Percentiles rank a stretch among this genome's conserved stretches.
Evolutionary conservation across 2,888 invertebrate genomes (phyloP).

Genomic region (Drosophila emarginata): DNA sequence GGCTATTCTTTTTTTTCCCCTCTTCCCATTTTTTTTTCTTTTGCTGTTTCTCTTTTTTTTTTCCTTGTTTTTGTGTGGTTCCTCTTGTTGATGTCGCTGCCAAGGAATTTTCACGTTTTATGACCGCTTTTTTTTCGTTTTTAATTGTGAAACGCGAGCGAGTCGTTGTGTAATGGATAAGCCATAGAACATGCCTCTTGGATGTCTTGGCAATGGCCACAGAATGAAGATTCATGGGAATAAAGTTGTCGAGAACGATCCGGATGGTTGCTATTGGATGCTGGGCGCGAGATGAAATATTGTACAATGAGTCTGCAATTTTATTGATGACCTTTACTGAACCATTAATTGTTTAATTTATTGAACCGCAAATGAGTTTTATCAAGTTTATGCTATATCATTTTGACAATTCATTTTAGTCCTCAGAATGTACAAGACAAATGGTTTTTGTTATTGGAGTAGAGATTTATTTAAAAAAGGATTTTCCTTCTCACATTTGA

Average conservation of each 20-base stretch:
- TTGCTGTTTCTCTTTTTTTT: background rate
- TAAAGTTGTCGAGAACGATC: background rate
- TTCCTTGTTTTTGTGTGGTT: background rate
- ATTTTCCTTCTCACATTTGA: background rate
- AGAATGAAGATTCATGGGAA: slow-evolving; percentile 19
- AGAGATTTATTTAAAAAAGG: background rate
- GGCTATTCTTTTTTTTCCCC: background rate
- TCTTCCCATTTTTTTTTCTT: background rate
- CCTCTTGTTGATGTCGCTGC: slow-evolving; percentile 11
- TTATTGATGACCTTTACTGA: slow-evolving; percentile 48
- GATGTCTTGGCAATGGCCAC: slow-evolving; percentile 39
- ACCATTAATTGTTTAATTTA: slow-evolving; percentile 61
- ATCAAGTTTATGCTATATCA: slow-evolving; percentile 39
- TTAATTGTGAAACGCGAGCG: slow-evolving; percentile 58
- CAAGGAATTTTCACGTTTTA: slow-evolving; percentile 60
- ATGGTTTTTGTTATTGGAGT: background rate
- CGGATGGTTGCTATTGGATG: background rate
- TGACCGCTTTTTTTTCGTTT: slow-evolving; percentile 37
- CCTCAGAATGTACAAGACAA: background rate
- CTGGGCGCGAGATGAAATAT: slow-evolving; percentile 15
- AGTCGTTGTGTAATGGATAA: slow-evolving; percentile 42
- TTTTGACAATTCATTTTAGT: slow-evolving; percentile 29
- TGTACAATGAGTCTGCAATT: slow-evolving; percentile 54
- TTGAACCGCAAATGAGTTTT: slow-evolving; percentile 38
- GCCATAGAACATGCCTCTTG: slow-evolving; percentile 19